Evolutionary conservation across 2,113 vertebrate genomes (phyloP).

Genomic region (Platysteira castanea): DNA sequence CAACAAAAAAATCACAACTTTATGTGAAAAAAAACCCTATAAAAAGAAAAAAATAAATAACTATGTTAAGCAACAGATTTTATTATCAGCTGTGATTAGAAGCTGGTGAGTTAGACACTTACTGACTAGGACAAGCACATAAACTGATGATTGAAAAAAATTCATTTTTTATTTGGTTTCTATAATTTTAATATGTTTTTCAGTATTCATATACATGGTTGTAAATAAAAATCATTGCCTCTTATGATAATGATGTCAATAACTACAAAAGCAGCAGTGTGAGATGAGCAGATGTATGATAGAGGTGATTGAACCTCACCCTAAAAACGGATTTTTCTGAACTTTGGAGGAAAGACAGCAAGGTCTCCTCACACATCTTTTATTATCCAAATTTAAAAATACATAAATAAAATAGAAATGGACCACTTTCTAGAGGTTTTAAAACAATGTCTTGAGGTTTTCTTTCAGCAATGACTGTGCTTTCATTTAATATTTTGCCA

Average conservation of each 20-base stretch:
- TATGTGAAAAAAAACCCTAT: neutral
- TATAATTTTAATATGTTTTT: neutral
- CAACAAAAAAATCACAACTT: neutral
- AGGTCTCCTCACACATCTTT: neutral
- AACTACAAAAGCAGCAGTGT: neutral
- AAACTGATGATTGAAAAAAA: neutral
- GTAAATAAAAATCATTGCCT: neutral
- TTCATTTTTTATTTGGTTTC: neutral
- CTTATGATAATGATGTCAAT: neutral
- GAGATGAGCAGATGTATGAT: neutral
- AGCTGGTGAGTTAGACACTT: neutral
- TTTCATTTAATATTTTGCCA: neutral
- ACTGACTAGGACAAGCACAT: neutral
- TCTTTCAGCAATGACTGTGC: neutral
- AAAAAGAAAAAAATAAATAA: neutral
- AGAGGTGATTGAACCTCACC: neutral
- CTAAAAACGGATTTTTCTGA: neutral
- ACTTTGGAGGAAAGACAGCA: neutral
- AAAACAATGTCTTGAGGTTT: neutral
- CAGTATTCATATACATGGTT: neutral
- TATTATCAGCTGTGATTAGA: neutral
- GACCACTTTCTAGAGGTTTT: neutral
- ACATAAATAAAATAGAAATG: neutral
- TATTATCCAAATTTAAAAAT: neutral
- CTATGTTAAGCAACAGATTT: neutral